Evolutionary conservation across 2,888 invertebrate genomes (phyloP).

Genomic region (Trichopoda pennipes): DNA sequence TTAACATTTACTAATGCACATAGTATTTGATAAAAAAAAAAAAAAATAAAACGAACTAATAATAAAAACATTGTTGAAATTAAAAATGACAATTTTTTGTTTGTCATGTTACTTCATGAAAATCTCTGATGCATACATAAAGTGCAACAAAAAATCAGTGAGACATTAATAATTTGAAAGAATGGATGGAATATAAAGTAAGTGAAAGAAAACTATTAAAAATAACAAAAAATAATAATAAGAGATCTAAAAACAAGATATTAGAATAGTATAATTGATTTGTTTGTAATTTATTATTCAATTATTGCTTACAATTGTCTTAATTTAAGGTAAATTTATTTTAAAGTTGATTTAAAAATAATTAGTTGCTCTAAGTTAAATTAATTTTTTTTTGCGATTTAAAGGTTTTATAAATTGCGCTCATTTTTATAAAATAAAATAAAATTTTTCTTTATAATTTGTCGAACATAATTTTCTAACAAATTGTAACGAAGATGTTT

Average conservation of each 20-base stretch:
- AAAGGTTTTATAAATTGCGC: too few relatives aligned
- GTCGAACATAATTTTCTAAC: too few relatives aligned
- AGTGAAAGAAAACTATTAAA: not conserved
- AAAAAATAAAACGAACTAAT: too few relatives aligned
- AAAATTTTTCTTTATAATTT: too few relatives aligned
- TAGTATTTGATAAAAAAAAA: slow-evolving; percentile 22
- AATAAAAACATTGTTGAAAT: slow-evolving; percentile 4
- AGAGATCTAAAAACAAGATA: not conserved
- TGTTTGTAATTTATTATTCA: not conserved
- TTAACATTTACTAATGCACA: slow-evolving; percentile 7
- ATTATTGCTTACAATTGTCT: too few relatives aligned
- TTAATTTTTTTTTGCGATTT: too few relatives aligned
- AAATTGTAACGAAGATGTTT: too few relatives aligned
- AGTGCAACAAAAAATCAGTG: slow-evolving; percentile 50
- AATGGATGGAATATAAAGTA: slow-evolving; percentile 26
- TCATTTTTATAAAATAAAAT: too few relatives aligned
- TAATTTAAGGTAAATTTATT: too few relatives aligned
- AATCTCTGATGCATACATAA: slow-evolving; percentile 60
- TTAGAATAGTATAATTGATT: not conserved
- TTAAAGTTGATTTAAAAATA: too few relatives aligned
- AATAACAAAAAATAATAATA: not conserved
- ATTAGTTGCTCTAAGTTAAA: too few relatives aligned
- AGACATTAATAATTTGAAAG: slow-evolving; percentile 56
- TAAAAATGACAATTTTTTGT: slow-evolving; percentile 28
- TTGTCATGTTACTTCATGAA: slow-evolving; percentile 28